Evolutionary conservation across 2,113 vertebrate species (phyloP), one percentile per base, ranked within the genome.

Genomic region (Tyto alba): DNA sequence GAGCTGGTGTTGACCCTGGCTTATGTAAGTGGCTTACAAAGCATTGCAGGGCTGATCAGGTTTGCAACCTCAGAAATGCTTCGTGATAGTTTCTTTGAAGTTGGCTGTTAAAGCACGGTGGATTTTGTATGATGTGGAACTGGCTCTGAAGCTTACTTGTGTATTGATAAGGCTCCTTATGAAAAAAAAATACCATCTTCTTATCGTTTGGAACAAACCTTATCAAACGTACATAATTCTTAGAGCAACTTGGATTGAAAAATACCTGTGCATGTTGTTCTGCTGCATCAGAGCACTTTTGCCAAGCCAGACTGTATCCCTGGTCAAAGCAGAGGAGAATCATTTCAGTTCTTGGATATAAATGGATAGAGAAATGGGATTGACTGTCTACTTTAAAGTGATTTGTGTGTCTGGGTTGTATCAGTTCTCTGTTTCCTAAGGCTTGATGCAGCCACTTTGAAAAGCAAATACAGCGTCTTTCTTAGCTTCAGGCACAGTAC

Each of bases 371-470:
- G 71, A 90, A 94, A 64, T 55, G 59, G n/a, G 38, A 69, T 76
- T 69, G 57, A 57, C 73, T 85, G 45, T 40, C 76, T 83, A 18
- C 81, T 85, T 88, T 50, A 34, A 83, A 88, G 45, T 91, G 85
- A 90, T 96, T 93, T 95, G 88, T 93, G 55, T 85, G 88, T 83
- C 95, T 96, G 79, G 62, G 45, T 47, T 83, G n/a, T 89, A 78
- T 91, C 77, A 79, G 0, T 32, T 95, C 15, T 68, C 38, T 68
- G 34, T 71, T 91, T 80, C 71, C 63, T 36, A 47, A 57, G 55
- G 89, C 38, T 80, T 30, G 45, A n/a, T 77, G 83, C 75, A 88
- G 57, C 32, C 29, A 4, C 63, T 83, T 50, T 66, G 55, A 73
- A 62, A 90, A 91, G 55, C 32, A 40, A 64, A 77, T 67, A 26